Evolutionary conservation across 2,888 invertebrate genomes (phyloP).

Genomic region (Eupithecia dodoneata): DNA sequence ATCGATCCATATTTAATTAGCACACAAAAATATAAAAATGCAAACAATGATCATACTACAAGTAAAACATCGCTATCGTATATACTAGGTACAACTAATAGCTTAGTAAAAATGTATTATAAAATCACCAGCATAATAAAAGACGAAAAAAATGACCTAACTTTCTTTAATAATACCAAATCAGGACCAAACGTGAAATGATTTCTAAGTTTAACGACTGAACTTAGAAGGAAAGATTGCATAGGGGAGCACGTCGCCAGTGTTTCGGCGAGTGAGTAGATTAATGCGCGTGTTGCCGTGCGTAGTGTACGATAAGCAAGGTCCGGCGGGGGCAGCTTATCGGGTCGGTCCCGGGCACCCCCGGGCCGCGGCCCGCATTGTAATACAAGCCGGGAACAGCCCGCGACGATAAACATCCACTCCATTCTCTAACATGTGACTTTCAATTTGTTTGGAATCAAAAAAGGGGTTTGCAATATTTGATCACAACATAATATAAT

Average conservation of each 20-base stretch:
- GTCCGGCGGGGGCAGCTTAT: conserved; percentile 4
- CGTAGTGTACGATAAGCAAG: background rate
- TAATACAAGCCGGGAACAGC: conserved; percentile 41
- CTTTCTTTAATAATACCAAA: background rate
- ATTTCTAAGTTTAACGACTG: background rate
- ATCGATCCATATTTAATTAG: too few species aligned
- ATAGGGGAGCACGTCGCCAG: background rate
- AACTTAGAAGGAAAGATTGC: background rate
- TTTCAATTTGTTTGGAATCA: conserved; percentile 24
- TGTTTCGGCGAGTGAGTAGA: background rate
- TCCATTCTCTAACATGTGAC: conserved; percentile 27
- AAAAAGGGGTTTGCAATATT: conserved; percentile 21
- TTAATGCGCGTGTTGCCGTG: background rate
- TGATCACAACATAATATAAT: conserved; percentile 1
- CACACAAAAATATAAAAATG: too few species aligned
- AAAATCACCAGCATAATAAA: too few species aligned
- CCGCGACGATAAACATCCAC: conserved; percentile 36
- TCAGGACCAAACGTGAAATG: background rate
- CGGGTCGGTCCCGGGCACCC: background rate
- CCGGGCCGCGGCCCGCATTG: conserved; percentile 40
- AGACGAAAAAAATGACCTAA: too few species aligned
- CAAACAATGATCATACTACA: too few species aligned
- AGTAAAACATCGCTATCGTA: too few species aligned
- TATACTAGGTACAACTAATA: too few species aligned
- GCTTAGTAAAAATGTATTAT: too few species aligned